A percentile compares a stretch with the other conserved stretches of the same genome.
phyloP scores from a whole-genome alignment of 30 jellyfish, hydroid and myxozoan species.

The Phacellophora camtschatica region DNA sequence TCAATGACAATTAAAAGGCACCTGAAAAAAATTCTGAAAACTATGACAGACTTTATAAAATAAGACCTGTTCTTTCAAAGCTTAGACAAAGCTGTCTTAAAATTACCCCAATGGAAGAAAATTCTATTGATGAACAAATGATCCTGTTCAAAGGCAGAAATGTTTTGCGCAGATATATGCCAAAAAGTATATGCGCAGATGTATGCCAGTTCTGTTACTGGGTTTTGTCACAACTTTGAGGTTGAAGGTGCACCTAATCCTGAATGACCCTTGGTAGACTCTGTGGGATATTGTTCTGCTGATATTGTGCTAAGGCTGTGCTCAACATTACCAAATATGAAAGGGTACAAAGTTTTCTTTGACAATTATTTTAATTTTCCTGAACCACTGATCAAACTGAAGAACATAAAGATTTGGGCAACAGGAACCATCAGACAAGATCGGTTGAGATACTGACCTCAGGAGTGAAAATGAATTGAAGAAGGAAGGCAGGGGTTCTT shows the following conservation, averaged over 20 bases:
- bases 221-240: constrained; percentile 52
- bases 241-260: constrained; percentile 64
- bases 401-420: constrained; percentile 45
- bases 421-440: constrained; percentile 57
- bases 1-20: constrained; percentile 17
- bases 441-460: constrained; percentile 47
- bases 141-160: constrained; percentile 59
- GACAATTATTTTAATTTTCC: constrained; percentile 55
- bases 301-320: constrained; percentile 59
- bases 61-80: constrained; percentile 34
- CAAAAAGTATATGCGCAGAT: too few species aligned
- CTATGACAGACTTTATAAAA: constrained; percentile 23
- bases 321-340: constrained; percentile 30
- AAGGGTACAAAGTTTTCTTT: constrained; percentile 45
- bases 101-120: constrained; percentile 27
- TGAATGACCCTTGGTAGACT: too few species aligned
- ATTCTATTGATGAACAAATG: constrained; percentile 59
- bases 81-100: constrained; percentile 31
- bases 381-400: constrained; percentile 47
- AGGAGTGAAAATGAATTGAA: constrained; percentile 39
- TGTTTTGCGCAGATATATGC: constrained; percentile 21
- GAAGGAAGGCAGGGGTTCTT: constrained; percentile 64
- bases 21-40: background rate
- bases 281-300: constrained; percentile 25
- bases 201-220: too few species aligned